phyloP scores from a whole-genome alignment of 2,888 invertebrate species.

The Choristoneura rosaceana region DNA sequence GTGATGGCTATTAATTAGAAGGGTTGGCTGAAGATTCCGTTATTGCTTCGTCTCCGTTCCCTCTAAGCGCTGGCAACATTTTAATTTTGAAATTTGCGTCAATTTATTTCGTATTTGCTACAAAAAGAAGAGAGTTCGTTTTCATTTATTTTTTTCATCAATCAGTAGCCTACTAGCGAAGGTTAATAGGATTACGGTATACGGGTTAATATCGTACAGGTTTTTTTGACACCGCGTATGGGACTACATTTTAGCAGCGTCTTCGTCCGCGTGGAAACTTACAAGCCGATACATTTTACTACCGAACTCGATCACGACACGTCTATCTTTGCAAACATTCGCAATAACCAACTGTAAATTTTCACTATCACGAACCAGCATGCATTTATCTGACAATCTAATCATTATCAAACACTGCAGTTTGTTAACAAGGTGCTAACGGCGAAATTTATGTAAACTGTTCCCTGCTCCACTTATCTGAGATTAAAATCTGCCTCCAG shows the following conservation, averaged over 20 bases:
- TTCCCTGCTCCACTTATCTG: slow-evolving; percentile 79
- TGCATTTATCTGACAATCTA: slow-evolving; percentile 72
- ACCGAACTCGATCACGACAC: no score
- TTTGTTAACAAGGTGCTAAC: slow-evolving; percentile 84
- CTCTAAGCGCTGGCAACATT: slow-evolving; percentile 49
- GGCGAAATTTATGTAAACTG: slow-evolving; percentile 84
- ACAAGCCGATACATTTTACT: no score
- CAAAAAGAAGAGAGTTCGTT: background rate
- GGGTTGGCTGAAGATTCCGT: slow-evolving; percentile 83
- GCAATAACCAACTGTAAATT: background rate
- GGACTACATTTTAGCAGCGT: no score
- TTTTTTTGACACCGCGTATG: no score
- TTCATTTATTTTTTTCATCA: no score
- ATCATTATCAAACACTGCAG: slow-evolving; percentile 79
- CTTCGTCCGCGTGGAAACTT: no score
- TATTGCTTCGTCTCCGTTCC: slow-evolving; percentile 69
- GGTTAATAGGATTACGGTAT: no score
- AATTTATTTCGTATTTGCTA: background rate
- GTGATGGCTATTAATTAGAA: slow-evolving; percentile 85
- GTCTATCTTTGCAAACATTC: no score
- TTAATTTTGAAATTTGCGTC: slow-evolving; percentile 1
- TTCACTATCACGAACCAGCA: slow-evolving; percentile 4
- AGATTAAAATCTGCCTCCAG: slow-evolving; percentile 81
- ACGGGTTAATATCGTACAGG: no score
- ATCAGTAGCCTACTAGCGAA: no score